Conservation (phyloP, 2,113 vertebrate species). For the Nipponia nippon region DNA sequence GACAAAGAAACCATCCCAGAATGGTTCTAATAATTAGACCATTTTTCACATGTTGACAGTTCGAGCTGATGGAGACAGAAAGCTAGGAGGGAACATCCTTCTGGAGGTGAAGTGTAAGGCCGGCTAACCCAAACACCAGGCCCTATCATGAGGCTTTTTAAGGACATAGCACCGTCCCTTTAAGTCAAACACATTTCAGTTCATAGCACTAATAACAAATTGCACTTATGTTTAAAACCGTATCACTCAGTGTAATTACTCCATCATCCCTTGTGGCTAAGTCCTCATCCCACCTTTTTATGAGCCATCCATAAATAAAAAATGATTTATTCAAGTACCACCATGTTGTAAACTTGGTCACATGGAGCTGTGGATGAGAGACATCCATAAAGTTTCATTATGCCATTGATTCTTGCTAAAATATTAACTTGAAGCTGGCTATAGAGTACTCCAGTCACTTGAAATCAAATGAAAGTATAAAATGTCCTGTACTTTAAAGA, state of each 20-base stretch:
- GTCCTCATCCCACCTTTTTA: background rate
- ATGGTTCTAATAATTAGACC: background rate
- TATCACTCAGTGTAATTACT: conserved; percentile 20
- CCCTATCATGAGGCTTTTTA: background rate
- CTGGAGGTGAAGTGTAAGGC: background rate
- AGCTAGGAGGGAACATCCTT: background rate
- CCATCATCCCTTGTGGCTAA: background rate
- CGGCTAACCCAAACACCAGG: background rate
- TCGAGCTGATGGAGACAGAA: background rate
- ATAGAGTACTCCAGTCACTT: background rate
- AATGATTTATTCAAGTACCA: background rate
- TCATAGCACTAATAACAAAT: background rate
- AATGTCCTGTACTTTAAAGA: conserved; percentile 6
- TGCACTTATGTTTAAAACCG: background rate
- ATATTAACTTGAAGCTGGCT: conserved; percentile 29
- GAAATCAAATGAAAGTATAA: conserved; percentile 25
- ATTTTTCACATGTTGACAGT: background rate
- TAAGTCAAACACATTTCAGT: background rate
- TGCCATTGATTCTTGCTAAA: conserved; percentile 31
- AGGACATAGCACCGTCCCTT: background rate
- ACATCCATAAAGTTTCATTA: conserved; percentile 48
- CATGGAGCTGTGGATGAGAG: background rate
- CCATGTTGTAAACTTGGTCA: conserved; percentile 19
- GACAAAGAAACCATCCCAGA: background rate
- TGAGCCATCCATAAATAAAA: conserved; percentile 19